Evolutionary conservation across 2,888 invertebrate species (phyloP).

Genomic region (Choreutis nemorana): DNA sequence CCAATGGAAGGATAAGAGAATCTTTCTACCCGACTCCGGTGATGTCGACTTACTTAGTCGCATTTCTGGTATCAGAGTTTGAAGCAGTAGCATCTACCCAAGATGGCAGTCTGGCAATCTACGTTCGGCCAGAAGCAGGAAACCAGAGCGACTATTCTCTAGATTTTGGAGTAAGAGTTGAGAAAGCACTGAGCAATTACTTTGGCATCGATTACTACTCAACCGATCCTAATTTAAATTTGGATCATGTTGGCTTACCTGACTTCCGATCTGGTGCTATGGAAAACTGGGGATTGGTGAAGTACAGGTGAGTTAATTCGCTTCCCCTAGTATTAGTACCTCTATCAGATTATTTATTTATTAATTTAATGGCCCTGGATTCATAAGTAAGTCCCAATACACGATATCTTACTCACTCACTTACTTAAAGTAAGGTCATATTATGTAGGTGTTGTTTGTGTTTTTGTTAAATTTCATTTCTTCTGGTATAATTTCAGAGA

Average conservation of each 20-base stretch:
- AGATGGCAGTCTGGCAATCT: slow-evolving; percentile 51
- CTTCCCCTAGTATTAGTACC: no score
- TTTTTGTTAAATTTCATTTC: no score
- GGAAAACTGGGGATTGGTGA: slow-evolving; percentile 93
- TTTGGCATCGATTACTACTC: slow-evolving; percentile 64
- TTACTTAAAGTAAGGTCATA: no score
- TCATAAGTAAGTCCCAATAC: no score
- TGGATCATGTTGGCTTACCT: slow-evolving; percentile 86
- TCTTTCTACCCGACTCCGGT: slow-evolving; percentile 68
- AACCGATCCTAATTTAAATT: slow-evolving; percentile 69
- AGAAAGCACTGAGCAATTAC: slow-evolving; percentile 61
- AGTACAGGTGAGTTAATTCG: slow-evolving; percentile 76
- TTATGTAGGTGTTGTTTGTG: no score
- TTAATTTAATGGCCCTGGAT: no score
- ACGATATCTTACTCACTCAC: no score
- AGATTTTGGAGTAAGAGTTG: slow-evolving; percentile 63
- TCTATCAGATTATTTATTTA: no score
- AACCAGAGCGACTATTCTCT: slow-evolving; percentile 72
- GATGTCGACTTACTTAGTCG: slow-evolving; percentile 87
- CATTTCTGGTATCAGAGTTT: slow-evolving; percentile 82
- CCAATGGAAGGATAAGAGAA: slow-evolving; percentile 68
- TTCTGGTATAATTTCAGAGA: no score
- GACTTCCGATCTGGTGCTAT: slow-evolving; percentile 88
- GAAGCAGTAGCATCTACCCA: slow-evolving; percentile 28
- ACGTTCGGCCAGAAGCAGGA: slow-evolving; percentile 73